phyloP scores from a whole-genome alignment of 2,888 invertebrate species.

The Crematogaster levior region DNA sequence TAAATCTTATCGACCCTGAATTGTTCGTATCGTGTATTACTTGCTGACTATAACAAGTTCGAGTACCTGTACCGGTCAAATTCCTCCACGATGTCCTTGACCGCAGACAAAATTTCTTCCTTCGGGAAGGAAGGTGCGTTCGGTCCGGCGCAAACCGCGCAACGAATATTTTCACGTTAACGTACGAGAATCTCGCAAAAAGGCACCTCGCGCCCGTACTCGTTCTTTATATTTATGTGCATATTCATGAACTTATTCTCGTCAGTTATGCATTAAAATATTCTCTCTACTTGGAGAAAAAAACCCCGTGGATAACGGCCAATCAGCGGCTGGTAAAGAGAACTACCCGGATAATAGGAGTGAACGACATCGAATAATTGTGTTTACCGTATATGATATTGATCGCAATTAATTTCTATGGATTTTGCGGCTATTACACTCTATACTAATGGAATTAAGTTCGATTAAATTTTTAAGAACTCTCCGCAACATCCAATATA shows the following conservation, averaged over 20 bases:
- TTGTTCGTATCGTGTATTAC: neutral
- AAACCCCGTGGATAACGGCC: neutral
- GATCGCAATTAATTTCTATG: conserved; percentile 8
- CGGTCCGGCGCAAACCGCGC: conserved; percentile 5
- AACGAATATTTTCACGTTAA: conserved; percentile 40
- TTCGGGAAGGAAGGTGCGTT: conserved; percentile 7
- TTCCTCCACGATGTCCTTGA: conserved; percentile 26
- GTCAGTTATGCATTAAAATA: conserved; percentile 35
- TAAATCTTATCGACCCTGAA: neutral
- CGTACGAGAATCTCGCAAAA: conserved; percentile 9
- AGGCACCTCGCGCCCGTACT: neutral
- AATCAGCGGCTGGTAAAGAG: conserved; percentile 30
- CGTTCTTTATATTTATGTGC: conserved; percentile 43
- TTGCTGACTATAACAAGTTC: neutral
- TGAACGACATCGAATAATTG: conserved; percentile 9
- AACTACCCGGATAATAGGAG: neutral
- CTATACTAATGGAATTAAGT: neutral
- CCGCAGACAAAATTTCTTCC: conserved; percentile 38
- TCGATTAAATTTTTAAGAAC: neutral
- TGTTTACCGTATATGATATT: conserved; percentile 12
- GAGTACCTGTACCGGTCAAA: neutral
- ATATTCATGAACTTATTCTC: conserved; percentile 41
- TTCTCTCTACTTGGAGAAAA: conserved; percentile 14
- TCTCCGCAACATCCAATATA: neutral
- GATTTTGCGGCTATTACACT: neutral